Evolutionary conservation across 2,888 invertebrate genomes (phyloP).

Genomic region (Allygus modestus): DNA sequence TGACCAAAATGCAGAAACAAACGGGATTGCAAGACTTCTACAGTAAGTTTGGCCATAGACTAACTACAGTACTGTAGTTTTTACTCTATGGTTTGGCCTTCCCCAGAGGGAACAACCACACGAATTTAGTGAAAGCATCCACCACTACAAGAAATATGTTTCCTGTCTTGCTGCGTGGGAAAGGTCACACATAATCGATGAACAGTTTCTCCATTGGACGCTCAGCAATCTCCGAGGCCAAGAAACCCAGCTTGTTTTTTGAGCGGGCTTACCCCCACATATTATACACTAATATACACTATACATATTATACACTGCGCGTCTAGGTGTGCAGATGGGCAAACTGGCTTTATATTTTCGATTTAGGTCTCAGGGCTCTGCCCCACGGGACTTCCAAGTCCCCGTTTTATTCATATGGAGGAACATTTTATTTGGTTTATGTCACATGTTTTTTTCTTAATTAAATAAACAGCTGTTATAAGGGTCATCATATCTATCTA

Average conservation of each 20-base stretch:
- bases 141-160: constrained; percentile 21
- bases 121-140: constrained; percentile 48
- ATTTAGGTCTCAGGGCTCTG: too few species aligned
- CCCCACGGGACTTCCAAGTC: too few species aligned
- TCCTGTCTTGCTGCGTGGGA: constrained; percentile 21
- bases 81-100: too few species aligned
- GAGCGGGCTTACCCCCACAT: constrained; percentile 50
- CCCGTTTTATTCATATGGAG: too few species aligned
- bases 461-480: too few species aligned
- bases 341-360: too few species aligned
- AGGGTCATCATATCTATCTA: too few species aligned
- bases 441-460: too few species aligned
- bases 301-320: too few species aligned
- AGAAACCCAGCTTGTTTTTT: not conserved
- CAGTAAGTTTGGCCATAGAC: constrained; percentile 9
- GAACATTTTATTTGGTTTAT: too few species aligned
- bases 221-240: not conserved
- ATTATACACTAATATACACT: too few species aligned
- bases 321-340: too few species aligned
- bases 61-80: constrained; percentile 16
- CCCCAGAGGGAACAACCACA: constrained; percentile 34
- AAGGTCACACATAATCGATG: constrained; percentile 43
- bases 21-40: not conserved
- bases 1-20: constrained; percentile 52
- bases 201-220: constrained; percentile 46